A percentile compares a stretch with the other conserved stretches of the same genome.
phyloP scores from a whole-genome alignment of 2,888 invertebrate species.

The Eledona agricola region DNA sequence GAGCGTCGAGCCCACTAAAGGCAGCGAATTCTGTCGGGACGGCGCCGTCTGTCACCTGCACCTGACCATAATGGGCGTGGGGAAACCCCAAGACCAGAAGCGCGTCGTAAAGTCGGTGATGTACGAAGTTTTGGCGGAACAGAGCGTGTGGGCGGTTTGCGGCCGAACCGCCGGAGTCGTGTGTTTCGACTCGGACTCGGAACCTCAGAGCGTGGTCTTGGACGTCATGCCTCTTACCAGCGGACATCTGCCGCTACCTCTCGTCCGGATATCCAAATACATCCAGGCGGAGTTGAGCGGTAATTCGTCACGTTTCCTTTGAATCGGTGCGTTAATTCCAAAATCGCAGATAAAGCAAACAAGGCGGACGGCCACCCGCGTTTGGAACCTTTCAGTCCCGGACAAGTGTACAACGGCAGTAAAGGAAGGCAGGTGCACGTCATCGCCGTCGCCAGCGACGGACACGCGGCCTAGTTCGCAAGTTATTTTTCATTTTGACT shows the following conservation, averaged over 20 bases:
- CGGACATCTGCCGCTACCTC: constrained; percentile 88
- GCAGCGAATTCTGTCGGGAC: constrained; percentile 86
- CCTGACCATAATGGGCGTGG: constrained; percentile 69
- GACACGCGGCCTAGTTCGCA: constrained; percentile 33
- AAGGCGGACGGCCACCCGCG: constrained; percentile 74
- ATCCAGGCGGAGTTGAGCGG: constrained; percentile 73
- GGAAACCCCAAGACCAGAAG: constrained; percentile 41
- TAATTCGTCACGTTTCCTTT: constrained; percentile 28
- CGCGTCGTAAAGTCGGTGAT: constrained; percentile 72
- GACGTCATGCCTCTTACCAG: constrained; percentile 94
- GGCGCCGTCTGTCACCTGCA: constrained; percentile 88
- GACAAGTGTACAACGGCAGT: constrained; percentile 92
- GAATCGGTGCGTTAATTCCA: not conserved
- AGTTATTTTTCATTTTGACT: constrained; percentile 40
- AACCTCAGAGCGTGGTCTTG: constrained; percentile 78
- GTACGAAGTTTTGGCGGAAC: constrained; percentile 94
- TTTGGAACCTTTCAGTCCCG: constrained; percentile 86
- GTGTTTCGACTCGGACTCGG: constrained; percentile 55
- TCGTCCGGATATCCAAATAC: constrained; percentile 88
- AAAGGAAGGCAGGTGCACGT: constrained; percentile 93
- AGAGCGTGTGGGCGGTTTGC: constrained; percentile 92
- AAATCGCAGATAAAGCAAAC: constrained; percentile 59
- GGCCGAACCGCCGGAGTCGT: constrained; percentile 86
- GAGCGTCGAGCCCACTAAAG: constrained; percentile 79
- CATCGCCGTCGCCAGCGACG: constrained; percentile 64